phyloP scores from a whole-genome alignment of 2,888 invertebrate species.

The Cheiracanthium punctorium region DNA sequence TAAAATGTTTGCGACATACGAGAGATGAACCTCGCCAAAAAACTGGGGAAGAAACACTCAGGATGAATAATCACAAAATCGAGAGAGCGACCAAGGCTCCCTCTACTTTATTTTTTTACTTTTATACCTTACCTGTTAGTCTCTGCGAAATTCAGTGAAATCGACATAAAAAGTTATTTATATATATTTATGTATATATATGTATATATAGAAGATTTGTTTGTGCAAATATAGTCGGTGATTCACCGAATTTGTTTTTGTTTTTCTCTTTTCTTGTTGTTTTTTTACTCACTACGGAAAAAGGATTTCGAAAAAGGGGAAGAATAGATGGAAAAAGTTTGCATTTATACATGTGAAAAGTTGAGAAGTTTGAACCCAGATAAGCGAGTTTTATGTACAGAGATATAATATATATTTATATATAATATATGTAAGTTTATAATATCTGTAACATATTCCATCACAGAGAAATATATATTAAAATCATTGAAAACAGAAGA shows the following conservation, averaged over 20 bases:
- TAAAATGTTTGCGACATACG: constrained; percentile 40
- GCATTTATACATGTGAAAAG: constrained; percentile 65
- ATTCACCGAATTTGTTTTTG: constrained; percentile 19
- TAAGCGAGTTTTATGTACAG: constrained; percentile 55
- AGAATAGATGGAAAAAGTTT: constrained; percentile 49
- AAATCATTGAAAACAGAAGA: constrained; percentile 44
- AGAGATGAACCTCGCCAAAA: constrained; percentile 17
- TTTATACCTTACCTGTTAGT: background rate
- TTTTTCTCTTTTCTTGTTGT: too few species aligned
- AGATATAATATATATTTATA: constrained; percentile 58
- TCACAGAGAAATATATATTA: constrained; percentile 66
- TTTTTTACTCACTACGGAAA: constrained; percentile 36
- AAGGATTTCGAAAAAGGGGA: constrained; percentile 43
- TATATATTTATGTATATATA: constrained; percentile 12
- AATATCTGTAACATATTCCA: constrained; percentile 66
- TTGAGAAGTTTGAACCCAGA: constrained; percentile 47
- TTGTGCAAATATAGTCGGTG: constrained; percentile 67
- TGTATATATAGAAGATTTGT: constrained; percentile 50
- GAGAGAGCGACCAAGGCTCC: constrained; percentile 5
- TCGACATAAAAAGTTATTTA: constrained; percentile 61
- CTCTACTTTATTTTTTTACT: background rate
- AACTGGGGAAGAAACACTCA: constrained; percentile 58
- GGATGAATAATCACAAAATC: constrained; percentile 62
- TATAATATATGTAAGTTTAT: constrained; percentile 69
- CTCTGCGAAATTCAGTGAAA: constrained; percentile 44